Base-by-base conservation (phyloP, 2,113 vertebrate genomes). In the Orycteropus afer region DNA sequence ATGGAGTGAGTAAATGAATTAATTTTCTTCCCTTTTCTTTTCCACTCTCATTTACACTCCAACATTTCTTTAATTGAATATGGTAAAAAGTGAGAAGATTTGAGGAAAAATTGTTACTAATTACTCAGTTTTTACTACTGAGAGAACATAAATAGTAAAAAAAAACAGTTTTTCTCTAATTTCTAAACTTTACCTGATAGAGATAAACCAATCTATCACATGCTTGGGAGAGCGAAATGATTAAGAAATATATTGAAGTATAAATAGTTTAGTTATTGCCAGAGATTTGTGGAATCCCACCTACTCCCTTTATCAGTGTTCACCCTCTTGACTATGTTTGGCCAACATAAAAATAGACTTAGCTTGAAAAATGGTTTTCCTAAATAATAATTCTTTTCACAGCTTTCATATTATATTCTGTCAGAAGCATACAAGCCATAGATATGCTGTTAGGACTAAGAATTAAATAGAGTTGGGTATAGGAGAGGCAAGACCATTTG, bases 291-390 rank as follows among this genome's bases (percentile, higher is more conserved):
- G 11, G 29, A 89, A 67, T 57, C 45, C 32, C n/a, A 73, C 22
- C 5, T 18, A 79, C 40, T 40, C 32, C 29, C 13, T 76, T 47
- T 78, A 85, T 79, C 18, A 53, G 6, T 63, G 13, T 77, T 89
- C 7, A 89, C 32, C 23, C 71, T 81, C 71, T 94, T 93, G 77
- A 49, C 8, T 9, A 25, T 47, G 93, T 69, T 87, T 87, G 25
- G 4, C 32, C 40, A 47, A 84, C 40, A 96, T 55, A 61, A 96
- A 95, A 86, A 84, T 74, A 76, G 0, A 27, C 27, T 25, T 76
- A 27, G 51, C 51, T 55, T 61, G 37, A 78, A 96, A 96, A 89
- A 42, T 13, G 9, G 45, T 59, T 57, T 86, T 92, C 90, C 34
- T 81, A 65, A 67, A 73, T 34, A 93, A 27, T 61, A 45, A 86